Evolutionary conservation across 2,113 vertebrate genomes (phyloP).

Genomic region (Leiothrix lutea): DNA sequence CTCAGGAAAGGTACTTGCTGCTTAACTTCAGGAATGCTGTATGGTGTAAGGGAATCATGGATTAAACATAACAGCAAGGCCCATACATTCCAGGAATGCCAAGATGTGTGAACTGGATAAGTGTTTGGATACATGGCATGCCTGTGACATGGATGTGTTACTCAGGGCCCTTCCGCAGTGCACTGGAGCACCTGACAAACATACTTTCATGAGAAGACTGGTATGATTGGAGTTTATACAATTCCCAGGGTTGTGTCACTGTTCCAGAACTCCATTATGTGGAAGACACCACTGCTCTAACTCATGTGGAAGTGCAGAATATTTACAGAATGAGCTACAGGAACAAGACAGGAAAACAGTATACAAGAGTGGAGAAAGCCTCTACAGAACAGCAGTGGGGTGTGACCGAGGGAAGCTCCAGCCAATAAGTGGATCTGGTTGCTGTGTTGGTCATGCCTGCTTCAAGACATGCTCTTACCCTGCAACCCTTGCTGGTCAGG

Average conservation of each 20-base stretch:
- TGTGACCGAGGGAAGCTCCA: accelerated
- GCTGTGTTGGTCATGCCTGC: not conserved
- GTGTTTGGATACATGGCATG: not conserved
- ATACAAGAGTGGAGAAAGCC: not conserved
- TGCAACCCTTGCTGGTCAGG: not conserved
- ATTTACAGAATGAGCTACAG: not conserved
- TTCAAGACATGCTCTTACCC: not conserved
- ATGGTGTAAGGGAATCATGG: not conserved
- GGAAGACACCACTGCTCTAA: not conserved
- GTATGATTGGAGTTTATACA: not conserved
- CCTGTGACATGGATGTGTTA: not conserved
- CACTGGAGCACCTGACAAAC: too few relatives aligned
- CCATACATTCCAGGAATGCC: not conserved
- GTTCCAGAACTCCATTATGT: not conserved
- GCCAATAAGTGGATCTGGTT: not conserved
- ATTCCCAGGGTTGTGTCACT: not conserved
- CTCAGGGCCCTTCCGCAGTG: not conserved
- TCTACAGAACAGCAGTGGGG: not conserved
- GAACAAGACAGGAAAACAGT: not conserved
- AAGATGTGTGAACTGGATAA: not conserved
- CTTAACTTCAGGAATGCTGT: not conserved
- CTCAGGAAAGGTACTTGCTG: not conserved
- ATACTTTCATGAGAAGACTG: accelerated
- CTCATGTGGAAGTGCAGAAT: not conserved
- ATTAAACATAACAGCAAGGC: not conserved